Evolutionary conservation across 2,113 vertebrate species (phyloP).

Genomic region (Sylvilagus bachmani): DNA sequence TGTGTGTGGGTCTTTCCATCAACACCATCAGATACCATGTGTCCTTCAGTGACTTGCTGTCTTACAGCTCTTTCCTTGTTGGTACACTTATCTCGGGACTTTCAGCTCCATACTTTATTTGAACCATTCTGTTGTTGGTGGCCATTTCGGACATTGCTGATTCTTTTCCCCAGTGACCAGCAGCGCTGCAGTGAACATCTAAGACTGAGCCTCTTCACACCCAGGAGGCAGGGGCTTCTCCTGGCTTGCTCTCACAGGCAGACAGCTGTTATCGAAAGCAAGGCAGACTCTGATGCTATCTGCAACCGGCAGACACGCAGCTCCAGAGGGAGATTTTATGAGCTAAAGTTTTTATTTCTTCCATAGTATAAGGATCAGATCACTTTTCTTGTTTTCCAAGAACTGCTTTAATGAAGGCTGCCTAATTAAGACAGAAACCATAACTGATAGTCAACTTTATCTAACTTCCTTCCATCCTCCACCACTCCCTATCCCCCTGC

Average conservation of each 20-base stretch:
- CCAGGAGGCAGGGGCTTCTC: neutral
- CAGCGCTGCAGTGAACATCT: neutral
- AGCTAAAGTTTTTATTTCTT: neutral
- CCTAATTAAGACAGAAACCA: neutral
- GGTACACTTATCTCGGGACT: neutral
- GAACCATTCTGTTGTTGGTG: neutral
- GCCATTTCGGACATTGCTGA: neutral
- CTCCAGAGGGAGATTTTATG: neutral
- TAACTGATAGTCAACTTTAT: neutral
- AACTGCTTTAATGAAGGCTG: neutral
- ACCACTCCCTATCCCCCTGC: too few species aligned
- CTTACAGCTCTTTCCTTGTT: neutral
- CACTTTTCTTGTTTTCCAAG: neutral
- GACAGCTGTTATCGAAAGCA: neutral
- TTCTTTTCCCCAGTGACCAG: neutral
- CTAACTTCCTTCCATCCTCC: neutral
- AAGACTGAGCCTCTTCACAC: neutral
- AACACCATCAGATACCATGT: neutral
- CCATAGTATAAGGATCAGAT: neutral
- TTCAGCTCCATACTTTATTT: neutral
- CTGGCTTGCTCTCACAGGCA: neutral
- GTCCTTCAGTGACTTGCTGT: neutral
- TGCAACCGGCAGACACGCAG: neutral
- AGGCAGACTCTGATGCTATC: neutral
- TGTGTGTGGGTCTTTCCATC: neutral